Evolutionary conservation across 2,888 invertebrate species (phyloP), one percentile per base, ranked within the genome.

Genomic region (Trichogramma evanescens): DNA sequence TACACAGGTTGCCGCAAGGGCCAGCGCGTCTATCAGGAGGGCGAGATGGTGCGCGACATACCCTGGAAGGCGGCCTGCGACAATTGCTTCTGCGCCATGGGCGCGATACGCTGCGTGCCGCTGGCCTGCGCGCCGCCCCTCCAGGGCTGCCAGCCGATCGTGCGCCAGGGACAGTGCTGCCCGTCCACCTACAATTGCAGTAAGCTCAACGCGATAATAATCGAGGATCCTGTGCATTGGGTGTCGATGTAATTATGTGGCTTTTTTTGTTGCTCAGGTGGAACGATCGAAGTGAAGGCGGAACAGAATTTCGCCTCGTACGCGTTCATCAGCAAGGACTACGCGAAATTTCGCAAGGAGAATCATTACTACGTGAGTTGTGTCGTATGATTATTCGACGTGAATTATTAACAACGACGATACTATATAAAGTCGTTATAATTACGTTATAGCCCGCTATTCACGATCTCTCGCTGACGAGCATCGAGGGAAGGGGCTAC

Each of bases 131-230:
- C 90, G 1, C 88, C 89, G 1, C 83, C 89, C 0, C 80, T 90
- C 61, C 83, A 86, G 65, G 89, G 89, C 54, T 93, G 93, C 76
- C 81, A 80, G 54, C 91, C 93, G 0, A 83, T 91, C 54, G 83
- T 89, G 56, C 85, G 85, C 54, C 81, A 84, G 46, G 91, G 90
- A 2, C 88, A 91, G 72, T 93, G 93, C 77, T 93, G 93, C 72
- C 90, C 93, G 8, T 87, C 89, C 54, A 89, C 89, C 72, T 93
- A 92, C 76, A 86, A 88, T 70, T 93, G 92, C 73, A 85, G 88
- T 82, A 81, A 84, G 83, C 83, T 66, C 26, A 2, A 26, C 2
- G 3, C 26, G 26, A 26, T 26, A 26, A 8, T 50, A 10, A 10
- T 13, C 9, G 2, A 7, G 1, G 13, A 13, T 13, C 13, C 13